Conservation (phyloP, 2,888 invertebrate genomes). For the Monochamus alternatus region DNA sequence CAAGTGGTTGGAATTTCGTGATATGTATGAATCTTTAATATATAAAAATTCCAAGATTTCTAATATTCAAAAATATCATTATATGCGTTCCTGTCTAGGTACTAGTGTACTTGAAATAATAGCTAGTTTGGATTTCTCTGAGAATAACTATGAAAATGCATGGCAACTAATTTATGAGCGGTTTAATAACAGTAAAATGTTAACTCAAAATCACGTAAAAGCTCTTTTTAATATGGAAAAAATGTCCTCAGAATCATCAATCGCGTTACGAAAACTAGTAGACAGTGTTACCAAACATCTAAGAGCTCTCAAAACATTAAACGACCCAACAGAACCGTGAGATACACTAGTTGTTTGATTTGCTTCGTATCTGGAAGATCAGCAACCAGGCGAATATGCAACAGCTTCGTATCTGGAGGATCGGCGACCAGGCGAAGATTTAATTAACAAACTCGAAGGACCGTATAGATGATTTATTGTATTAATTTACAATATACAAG, state of each 20-base stretch:
- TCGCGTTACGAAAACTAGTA: too few species aligned
- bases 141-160: constrained; percentile 22
- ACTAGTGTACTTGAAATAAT: constrained; percentile 2
- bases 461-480: too few species aligned
- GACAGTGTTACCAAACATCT: neutral
- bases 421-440: too few species aligned
- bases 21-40: constrained; percentile 18
- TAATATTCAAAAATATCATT: constrained; percentile 28
- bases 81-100: constrained; percentile 6
- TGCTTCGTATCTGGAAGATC: too few species aligned
- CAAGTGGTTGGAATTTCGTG: constrained; percentile 17
- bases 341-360: neutral
- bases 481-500: too few species aligned
- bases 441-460: too few species aligned
- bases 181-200: too few species aligned
- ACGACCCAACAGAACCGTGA: constrained; percentile 11
- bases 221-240: too few species aligned
- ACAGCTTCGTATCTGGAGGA: too few species aligned
- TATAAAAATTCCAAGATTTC: constrained; percentile 6
- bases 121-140: constrained; percentile 32
- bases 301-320: neutral
- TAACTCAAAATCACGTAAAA: too few species aligned
- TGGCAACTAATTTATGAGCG: constrained; percentile 5
- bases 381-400: too few species aligned
- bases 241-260: too few species aligned